phyloP scores from a whole-genome alignment of 2,888 invertebrate species.

The Trachelus iudaicus region DNA sequence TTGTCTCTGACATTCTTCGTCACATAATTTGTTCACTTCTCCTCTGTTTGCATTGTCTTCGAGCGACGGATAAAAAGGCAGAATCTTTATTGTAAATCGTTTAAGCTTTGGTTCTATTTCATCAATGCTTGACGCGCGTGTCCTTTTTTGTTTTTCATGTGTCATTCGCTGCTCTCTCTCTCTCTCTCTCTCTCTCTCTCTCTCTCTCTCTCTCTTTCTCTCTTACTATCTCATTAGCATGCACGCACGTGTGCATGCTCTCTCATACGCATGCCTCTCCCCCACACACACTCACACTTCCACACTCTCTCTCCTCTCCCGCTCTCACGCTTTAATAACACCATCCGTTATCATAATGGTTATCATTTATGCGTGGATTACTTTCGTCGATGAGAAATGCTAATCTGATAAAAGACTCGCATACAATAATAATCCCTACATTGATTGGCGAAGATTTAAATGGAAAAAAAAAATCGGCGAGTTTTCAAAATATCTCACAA shows the following conservation, averaged over 20 bases:
- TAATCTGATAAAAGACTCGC: neutral
- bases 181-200: no score
- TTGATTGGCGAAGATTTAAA: neutral
- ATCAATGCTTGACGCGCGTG: neutral
- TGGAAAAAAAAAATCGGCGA: neutral
- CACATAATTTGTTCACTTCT: neutral
- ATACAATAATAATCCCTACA: neutral
- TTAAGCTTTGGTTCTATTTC: slow-evolving; percentile 11
- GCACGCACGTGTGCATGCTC: neutral
- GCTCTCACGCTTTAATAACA: neutral
- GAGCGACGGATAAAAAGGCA: slow-evolving; percentile 8
- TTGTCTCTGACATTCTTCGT: neutral
- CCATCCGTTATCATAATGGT: neutral
- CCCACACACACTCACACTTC: neutral
- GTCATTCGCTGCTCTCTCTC: no score
- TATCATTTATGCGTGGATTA: neutral
- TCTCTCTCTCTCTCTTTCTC: no score
- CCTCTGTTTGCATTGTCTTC: neutral
- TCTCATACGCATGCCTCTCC: neutral
- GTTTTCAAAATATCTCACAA: neutral
- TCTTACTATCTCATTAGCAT: neutral
- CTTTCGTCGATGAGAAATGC: slow-evolving; percentile 5
- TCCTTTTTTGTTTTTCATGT: neutral
- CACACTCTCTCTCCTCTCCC: neutral
- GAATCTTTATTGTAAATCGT: slow-evolving; percentile 21